phyloP scores from a whole-genome alignment of 2,797 vertebrate species.

The Hephaestus fuliginosus region DNA sequence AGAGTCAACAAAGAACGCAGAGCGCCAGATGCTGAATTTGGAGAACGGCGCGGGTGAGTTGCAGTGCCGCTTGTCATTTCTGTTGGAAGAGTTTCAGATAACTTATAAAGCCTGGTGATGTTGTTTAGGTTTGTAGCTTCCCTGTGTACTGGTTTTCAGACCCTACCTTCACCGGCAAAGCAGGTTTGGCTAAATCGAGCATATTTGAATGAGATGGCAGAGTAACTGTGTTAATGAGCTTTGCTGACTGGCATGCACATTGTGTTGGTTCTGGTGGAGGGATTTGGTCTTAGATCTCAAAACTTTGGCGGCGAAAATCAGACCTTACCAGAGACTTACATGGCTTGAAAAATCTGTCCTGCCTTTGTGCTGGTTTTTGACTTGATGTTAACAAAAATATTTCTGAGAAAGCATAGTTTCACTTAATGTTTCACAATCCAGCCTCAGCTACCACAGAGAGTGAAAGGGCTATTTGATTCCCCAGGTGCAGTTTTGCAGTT shows the following conservation, averaged over 20 bases:
- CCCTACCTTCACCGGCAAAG: background rate
- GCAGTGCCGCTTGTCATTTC: slow-evolving; percentile 19
- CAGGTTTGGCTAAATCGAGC: slow-evolving; percentile 30
- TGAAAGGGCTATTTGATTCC: slow-evolving; percentile 16
- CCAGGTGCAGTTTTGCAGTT: slow-evolving; percentile 28
- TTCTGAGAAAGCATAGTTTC: background rate
- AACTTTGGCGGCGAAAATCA: slow-evolving; percentile 25
- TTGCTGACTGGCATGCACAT: slow-evolving; percentile 27
- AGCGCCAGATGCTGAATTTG: background rate
- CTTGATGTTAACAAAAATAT: slow-evolving; percentile 11
- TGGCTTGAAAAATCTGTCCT: slow-evolving; percentile 14
- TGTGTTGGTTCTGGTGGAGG: slow-evolving; percentile 14
- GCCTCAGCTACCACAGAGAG: background rate
- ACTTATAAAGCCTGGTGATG: background rate
- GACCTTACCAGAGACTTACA: background rate
- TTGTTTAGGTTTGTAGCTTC: background rate
- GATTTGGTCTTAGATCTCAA: slow-evolving; percentile 32
- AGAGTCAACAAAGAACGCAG: background rate
- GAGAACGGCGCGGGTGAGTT: slow-evolving; percentile 1
- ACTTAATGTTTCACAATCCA: slow-evolving; percentile 37
- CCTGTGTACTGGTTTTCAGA: background rate
- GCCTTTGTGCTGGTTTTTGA: slow-evolving; percentile 26
- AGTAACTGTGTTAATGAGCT: slow-evolving; percentile 40
- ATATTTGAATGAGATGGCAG: slow-evolving; percentile 14
- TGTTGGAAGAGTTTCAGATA: slow-evolving; percentile 8